Evolutionary conservation across 2,888 invertebrate species (phyloP).

Genomic region (Epinotia brunnichana): DNA sequence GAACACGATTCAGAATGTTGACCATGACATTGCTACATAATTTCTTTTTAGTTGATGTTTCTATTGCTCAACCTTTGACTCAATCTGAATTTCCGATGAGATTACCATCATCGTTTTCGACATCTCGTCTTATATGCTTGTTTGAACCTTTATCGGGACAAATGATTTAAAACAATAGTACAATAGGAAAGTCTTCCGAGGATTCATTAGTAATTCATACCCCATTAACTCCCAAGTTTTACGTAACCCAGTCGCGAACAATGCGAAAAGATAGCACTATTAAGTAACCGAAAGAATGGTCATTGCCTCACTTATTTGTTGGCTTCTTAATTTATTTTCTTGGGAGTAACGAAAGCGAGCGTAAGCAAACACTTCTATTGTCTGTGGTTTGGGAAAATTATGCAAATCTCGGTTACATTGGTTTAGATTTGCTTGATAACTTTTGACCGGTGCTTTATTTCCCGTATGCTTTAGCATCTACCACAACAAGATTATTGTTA

Average conservation of each 20-base stretch:
- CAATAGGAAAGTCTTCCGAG: constrained; percentile 48
- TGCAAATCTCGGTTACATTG: constrained; percentile 15
- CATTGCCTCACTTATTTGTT: constrained; percentile 78
- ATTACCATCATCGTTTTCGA: constrained; percentile 34
- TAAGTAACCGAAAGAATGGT: constrained; percentile 74
- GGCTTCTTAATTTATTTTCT: constrained; percentile 65
- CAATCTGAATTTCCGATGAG: constrained; percentile 41
- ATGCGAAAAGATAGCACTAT: constrained; percentile 76
- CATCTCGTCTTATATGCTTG: constrained; percentile 27
- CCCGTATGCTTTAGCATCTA: not conserved
- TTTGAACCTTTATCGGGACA: constrained; percentile 29
- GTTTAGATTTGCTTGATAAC: constrained; percentile 25
- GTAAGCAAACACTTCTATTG: constrained; percentile 64
- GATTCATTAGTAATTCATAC: constrained; percentile 64
- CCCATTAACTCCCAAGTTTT: constrained; percentile 72
- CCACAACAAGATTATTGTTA: too few relatives aligned
- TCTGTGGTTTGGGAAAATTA: constrained; percentile 51
- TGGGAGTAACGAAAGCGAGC: constrained; percentile 68
- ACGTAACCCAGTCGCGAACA: constrained; percentile 75
- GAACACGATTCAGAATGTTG: constrained; percentile 65
- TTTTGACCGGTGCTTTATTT: constrained; percentile 17
- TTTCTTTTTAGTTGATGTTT: constrained; percentile 61
- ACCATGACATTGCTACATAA: constrained; percentile 77
- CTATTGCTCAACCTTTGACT: constrained; percentile 53
- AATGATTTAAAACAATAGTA: constrained; percentile 65